Base-by-base conservation (phyloP, 2,797 vertebrate species). In the Potorous gilbertii region DNA sequence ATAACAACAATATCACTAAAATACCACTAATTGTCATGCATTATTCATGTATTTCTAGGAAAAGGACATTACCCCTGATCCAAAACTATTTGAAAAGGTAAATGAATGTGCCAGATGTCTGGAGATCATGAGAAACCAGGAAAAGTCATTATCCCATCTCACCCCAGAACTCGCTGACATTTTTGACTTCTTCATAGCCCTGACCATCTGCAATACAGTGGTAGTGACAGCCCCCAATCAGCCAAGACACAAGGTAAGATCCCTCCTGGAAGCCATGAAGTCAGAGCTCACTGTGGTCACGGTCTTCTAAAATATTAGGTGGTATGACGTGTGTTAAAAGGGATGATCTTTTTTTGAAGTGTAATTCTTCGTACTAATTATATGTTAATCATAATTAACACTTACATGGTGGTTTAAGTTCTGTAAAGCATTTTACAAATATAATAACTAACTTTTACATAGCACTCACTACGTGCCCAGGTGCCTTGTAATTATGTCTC, bases 131-230 rank as follows among this genome's bases (percentile, higher is more conserved):
- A 99, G 99, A 92, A 99, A 99, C 97, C 99, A 99, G 0, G 99
- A 99, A 92, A 99, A 99, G 95, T 98, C 99, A 0, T 98, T 99
- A 96, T 99, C 98, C 95, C 99, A 99, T 96, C 99, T 99, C 93
- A 99, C 99, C 46, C 99, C 99, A 0, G 99, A 99, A 97, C 99
- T 99, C 1, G 98, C 99, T 1, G 99, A 99, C 4, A 94, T 99
- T 96, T 99, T 99, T 0, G 99, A 99, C 97, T 99, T 99, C 98
- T 99, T 99, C 97, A 99, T 99, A 0, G 99, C 99, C 0, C 99
- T 99, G 93, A 99, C 99, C 91, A 98, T 99, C 98, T 99, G 99
- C 98, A 99, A 99, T 98, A 99, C 99, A 0, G 99, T 99, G 3
- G 99, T 99, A 57, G 99, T 99, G 96, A 99, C 99, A 0, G 99